These are phyloP conservation scores for Panorpa germanica DNA, from an alignment of 2,888 invertebrate genomes.

Conservation along the genomic window DNA sequence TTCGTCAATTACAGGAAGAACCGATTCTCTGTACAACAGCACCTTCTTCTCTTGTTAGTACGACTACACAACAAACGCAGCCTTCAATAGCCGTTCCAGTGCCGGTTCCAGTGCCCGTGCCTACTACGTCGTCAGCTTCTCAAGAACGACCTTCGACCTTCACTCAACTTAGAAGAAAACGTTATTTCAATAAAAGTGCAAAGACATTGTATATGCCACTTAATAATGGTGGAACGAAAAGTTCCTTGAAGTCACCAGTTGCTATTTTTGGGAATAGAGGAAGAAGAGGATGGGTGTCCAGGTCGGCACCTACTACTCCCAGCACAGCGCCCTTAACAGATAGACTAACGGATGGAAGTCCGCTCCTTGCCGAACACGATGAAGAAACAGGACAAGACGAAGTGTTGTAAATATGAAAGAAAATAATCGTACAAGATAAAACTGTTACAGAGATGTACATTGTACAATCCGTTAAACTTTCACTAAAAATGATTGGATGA, in stretches of 20 bases:
- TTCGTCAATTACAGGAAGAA: conserved; percentile 39
- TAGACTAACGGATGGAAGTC: conserved; percentile 43
- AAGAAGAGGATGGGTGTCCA: conserved; percentile 42
- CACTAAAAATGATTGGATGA: no score
- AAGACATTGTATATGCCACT: conserved; percentile 54
- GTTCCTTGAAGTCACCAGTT: conserved; percentile 15
- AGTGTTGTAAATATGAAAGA: no score
- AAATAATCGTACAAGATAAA: no score
- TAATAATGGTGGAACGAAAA: conserved; percentile 21
- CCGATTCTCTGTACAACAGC: conserved; percentile 14
- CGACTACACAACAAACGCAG: conserved; percentile 19
- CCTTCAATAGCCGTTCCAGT: conserved; percentile 17
- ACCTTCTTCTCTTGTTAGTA: conserved; percentile 17
- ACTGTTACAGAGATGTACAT: no score
- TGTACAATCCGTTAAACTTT: no score
- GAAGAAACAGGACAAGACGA: conserved; percentile 23
- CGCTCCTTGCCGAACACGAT: conserved; percentile 35
- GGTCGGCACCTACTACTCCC: conserved; percentile 67
- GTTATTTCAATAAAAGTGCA: conserved; percentile 33
- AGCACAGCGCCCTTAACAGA: conserved; percentile 40
- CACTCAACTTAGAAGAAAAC: conserved; percentile 21
- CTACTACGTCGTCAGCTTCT: conserved; percentile 1
- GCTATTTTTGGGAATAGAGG: conserved; percentile 20
- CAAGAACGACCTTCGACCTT: conserved; percentile 18
- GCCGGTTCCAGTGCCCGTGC: conserved; percentile 14